A percentile compares a stretch with the other conserved stretches of the same genome.
These are phyloP conservation scores for Ranitomeya imitator DNA, from an alignment of 2,113 vertebrate genomes.

Conservation along the genomic window DNA sequence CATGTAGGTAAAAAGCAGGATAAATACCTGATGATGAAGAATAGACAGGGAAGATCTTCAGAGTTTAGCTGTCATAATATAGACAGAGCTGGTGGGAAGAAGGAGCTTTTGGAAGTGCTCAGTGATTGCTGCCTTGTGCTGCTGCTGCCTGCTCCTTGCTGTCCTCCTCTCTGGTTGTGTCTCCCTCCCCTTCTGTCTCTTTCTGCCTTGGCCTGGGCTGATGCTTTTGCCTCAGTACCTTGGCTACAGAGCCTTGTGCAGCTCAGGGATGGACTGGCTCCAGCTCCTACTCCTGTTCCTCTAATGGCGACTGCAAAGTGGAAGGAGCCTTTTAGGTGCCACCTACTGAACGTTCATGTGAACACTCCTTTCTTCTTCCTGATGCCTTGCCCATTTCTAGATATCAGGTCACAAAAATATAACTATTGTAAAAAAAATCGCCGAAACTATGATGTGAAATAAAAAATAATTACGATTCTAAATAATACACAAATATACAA, in stretches of 20 bases:
- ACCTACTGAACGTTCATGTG: conserved; percentile 66
- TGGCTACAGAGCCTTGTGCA: conserved; percentile 46
- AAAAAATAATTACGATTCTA: background rate
- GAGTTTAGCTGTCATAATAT: conserved; percentile 64
- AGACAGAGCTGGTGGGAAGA: conserved; percentile 20
- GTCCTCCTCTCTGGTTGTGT: background rate
- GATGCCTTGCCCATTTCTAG: background rate
- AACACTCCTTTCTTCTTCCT: conserved; percentile 44
- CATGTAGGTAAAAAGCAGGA: background rate
- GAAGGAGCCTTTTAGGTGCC: conserved; percentile 66
- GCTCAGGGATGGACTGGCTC: conserved; percentile 24
- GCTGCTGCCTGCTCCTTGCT: background rate
- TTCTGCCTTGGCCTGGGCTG: background rate
- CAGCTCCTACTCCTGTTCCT: conserved; percentile 52
- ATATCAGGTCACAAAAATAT: background rate
- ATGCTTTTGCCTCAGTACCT: conserved; percentile 7
- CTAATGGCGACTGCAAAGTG: conserved; percentile 66
- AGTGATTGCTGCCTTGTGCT: background rate
- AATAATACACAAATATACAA: too few species aligned
- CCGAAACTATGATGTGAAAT: too few species aligned
- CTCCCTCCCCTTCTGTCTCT: conserved; percentile 5
- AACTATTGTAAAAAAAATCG: background rate
- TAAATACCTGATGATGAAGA: conserved; percentile 63
- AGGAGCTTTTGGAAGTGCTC: fast-evolving
- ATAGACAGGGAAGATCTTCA: conserved; percentile 59